phyloP scores from a whole-genome alignment of 2,888 invertebrate genomes.

The Hypolimnas misippus region DNA sequence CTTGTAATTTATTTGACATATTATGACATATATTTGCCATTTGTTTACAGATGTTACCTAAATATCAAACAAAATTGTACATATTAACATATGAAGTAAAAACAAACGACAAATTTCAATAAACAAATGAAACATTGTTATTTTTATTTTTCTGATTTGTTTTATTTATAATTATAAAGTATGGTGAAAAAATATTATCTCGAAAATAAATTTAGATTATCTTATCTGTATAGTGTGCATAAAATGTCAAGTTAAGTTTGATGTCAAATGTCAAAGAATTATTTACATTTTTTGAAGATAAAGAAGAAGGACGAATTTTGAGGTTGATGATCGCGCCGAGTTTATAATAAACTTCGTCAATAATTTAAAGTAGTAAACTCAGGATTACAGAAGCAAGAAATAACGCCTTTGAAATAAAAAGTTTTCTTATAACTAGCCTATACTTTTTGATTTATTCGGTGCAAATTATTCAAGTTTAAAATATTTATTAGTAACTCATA shows the following conservation, averaged over 20 bases:
- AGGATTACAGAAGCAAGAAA: background rate
- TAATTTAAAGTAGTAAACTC: slow-evolving; percentile 12
- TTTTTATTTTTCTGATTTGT: no score
- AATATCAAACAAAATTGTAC: no score
- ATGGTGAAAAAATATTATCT: background rate
- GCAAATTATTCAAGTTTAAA: slow-evolving; percentile 5
- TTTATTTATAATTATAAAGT: background rate
- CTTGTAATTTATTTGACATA: no score
- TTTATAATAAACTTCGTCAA: slow-evolving; percentile 31
- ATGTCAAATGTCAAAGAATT: slow-evolving; percentile 28
- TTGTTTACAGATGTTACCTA: no score
- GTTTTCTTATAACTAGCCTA: background rate
- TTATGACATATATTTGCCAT: no score
- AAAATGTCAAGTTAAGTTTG: background rate
- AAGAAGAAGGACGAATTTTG: slow-evolving; percentile 31
- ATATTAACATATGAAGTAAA: no score
- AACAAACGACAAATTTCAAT: no score
- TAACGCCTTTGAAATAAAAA: slow-evolving; percentile 9
- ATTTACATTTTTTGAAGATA: slow-evolving; percentile 32
- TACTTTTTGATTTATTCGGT: slow-evolving; percentile 13
- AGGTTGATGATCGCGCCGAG: slow-evolving; percentile 32
- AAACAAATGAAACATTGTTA: background rate
- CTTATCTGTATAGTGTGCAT: background rate
- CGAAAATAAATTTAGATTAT: background rate
- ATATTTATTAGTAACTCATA: slow-evolving; percentile 19